Percentiles rank a stretch among this genome's conserved stretches.
phyloP scores from a whole-genome alignment of 2,113 vertebrate species.

The Melanostigma gelatinosum region DNA sequence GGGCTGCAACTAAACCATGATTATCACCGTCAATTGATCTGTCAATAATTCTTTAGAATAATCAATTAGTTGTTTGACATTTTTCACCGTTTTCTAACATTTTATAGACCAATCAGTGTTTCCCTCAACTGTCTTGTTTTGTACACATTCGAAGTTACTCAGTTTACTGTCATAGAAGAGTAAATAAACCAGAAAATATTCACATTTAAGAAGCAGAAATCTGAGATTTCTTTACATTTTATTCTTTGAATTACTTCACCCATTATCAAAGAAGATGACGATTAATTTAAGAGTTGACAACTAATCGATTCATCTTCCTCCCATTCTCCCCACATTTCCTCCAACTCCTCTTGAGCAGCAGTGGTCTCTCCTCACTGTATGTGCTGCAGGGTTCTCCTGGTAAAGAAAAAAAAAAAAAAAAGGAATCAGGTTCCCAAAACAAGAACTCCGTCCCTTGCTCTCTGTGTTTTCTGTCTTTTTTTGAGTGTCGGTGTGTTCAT shows the following conservation, averaged over 20 bases:
- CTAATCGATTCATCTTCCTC: conserved; percentile 42
- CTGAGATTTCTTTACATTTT: neutral
- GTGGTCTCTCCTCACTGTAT: neutral
- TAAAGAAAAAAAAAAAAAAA: conserved; percentile 16
- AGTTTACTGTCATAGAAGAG: neutral
- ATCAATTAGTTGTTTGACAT: too few relatives aligned
- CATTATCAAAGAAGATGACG: too few relatives aligned
- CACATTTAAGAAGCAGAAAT: neutral
- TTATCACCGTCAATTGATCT: too few relatives aligned
- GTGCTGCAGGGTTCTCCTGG: conserved; percentile 17
- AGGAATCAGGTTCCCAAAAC: conserved; percentile 25
- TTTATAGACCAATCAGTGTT: neutral
- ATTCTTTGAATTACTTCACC: too few relatives aligned
- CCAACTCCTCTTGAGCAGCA: neutral
- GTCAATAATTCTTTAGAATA: neutral
- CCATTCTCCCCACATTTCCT: conserved; percentile 9
- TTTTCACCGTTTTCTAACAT: too few relatives aligned
- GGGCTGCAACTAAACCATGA: neutral
- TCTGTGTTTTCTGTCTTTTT: neutral
- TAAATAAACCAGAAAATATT: neutral
- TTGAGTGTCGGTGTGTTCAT: conserved; percentile 7
- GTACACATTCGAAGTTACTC: neutral
- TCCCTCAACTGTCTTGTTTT: neutral
- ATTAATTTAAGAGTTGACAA: neutral
- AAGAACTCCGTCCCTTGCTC: neutral